A percentile compares a stretch with the other conserved stretches of the same genome.
Conservation (phyloP, 2,888 invertebrate species). For the Epistrophe grossulariae region DNA sequence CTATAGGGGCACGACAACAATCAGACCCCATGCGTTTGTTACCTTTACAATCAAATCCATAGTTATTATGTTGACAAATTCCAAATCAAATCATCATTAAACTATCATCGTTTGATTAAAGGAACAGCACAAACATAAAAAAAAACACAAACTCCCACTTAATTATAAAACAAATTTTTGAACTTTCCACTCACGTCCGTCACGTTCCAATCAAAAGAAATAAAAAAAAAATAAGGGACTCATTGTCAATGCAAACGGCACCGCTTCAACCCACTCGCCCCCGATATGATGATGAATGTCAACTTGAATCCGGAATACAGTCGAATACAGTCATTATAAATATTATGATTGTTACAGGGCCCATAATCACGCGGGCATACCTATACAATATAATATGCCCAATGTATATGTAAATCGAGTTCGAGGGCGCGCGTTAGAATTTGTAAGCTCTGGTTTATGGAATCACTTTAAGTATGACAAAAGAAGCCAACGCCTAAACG, state of each 20-base stretch:
- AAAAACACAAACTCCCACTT: slow-evolving; percentile 23
- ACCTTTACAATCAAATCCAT: neutral
- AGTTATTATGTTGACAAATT: slow-evolving; percentile 28
- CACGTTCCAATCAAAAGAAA: neutral
- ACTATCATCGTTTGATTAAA: slow-evolving; percentile 40
- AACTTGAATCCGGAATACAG: slow-evolving; percentile 44
- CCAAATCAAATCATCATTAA: slow-evolving; percentile 30
- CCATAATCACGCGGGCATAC: slow-evolving; percentile 8
- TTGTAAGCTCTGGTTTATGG: slow-evolving; percentile 25
- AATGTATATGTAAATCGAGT: slow-evolving; percentile 40
- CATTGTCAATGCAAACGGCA: slow-evolving; percentile 59
- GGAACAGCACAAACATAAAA: neutral
- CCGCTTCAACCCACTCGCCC: slow-evolving; percentile 26
- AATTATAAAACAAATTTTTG: slow-evolving; percentile 12
- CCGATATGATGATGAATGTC: slow-evolving; percentile 42
- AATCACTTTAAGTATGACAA: slow-evolving; percentile 40
- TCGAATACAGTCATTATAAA: slow-evolving; percentile 51
- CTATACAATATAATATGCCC: neutral
- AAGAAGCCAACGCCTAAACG: slow-evolving; percentile 59
- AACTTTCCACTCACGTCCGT: slow-evolving; percentile 45
- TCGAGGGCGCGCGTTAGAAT: slow-evolving; percentile 47
- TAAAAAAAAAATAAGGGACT: slow-evolving; percentile 27
- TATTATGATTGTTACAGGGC: slow-evolving; percentile 33
- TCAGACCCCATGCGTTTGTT: neutral
- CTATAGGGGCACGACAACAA: no score